Evolutionary conservation across 2,797 vertebrate genomes (phyloP).

Genomic region (Coregonus suidteri): DNA sequence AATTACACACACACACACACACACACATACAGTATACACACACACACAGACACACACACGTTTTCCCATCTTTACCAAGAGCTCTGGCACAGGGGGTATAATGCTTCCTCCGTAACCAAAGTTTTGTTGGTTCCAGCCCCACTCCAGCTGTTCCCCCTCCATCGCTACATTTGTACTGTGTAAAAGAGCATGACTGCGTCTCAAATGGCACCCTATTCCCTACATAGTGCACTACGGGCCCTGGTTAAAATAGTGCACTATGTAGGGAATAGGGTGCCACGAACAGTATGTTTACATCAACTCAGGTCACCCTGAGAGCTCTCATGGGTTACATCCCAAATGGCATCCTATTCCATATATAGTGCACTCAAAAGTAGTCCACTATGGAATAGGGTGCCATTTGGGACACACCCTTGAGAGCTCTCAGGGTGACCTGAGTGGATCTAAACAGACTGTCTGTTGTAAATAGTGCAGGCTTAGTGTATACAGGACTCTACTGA

Average conservation of each 20-base stretch:
- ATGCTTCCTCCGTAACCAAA: background rate
- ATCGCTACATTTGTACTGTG: too few species aligned
- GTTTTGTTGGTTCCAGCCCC: background rate
- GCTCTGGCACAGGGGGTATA: background rate
- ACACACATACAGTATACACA: background rate
- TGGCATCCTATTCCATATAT: background rate
- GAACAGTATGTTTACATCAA: too few species aligned
- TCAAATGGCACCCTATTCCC: background rate
- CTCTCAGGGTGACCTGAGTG: slow-evolving; percentile 1
- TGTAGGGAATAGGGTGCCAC: background rate
- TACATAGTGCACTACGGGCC: background rate
- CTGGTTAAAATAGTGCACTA: background rate
- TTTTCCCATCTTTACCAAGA: background rate
- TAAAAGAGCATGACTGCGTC: background rate
- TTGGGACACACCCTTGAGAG: background rate
- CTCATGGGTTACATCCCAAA: background rate
- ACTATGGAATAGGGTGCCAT: background rate
- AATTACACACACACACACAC: background rate
- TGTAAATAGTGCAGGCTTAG: slow-evolving; percentile 22
- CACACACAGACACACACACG: too few species aligned
- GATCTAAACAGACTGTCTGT: slow-evolving; percentile 11
- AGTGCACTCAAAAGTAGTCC: slow-evolving; percentile 1
- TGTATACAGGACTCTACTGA: background rate
- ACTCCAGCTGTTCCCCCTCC: background rate
- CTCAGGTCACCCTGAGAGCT: too few species aligned